A percentile compares a stretch with the other conserved stretches of the same genome.
phyloP scores from a whole-genome alignment of 2,113 vertebrate species.

The Pycnonotus jocosus region DNA sequence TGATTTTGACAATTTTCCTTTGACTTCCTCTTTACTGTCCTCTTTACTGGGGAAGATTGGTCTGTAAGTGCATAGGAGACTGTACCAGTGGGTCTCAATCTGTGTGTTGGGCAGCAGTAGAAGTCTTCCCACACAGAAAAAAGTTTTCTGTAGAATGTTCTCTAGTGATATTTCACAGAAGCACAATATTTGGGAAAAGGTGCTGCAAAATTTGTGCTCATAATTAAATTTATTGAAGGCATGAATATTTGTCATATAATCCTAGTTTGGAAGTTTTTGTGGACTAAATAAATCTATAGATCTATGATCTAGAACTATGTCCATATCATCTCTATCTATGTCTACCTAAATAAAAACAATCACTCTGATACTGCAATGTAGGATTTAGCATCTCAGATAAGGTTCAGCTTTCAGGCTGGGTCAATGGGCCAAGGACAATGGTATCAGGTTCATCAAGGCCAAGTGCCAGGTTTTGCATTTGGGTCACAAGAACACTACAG shows the following conservation, averaged over 20 bases:
- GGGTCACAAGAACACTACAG: background rate
- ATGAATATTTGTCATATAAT: background rate
- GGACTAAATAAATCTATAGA: background rate
- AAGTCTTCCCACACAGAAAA: background rate
- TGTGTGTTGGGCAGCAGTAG: background rate
- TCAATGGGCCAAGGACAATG: background rate
- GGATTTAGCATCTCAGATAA: background rate
- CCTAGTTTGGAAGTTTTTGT: background rate
- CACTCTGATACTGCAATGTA: background rate
- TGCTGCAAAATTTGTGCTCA: background rate
- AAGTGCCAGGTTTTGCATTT: background rate
- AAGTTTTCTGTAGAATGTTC: background rate
- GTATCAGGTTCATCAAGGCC: background rate
- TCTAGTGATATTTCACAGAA: background rate
- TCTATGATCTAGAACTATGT: background rate
- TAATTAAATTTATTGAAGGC: background rate
- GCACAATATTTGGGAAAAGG: background rate
- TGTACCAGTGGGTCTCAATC: background rate
- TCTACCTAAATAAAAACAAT: background rate
- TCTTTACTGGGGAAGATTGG: background rate
- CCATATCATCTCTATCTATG: background rate
- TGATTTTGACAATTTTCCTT: background rate
- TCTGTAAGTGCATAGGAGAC: background rate
- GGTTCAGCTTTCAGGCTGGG: background rate
- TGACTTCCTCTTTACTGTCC: background rate